Conservation (phyloP, 30 jellyfish, hydroid and myxozoan genomes). For the Rhopilema esculentum region DNA sequence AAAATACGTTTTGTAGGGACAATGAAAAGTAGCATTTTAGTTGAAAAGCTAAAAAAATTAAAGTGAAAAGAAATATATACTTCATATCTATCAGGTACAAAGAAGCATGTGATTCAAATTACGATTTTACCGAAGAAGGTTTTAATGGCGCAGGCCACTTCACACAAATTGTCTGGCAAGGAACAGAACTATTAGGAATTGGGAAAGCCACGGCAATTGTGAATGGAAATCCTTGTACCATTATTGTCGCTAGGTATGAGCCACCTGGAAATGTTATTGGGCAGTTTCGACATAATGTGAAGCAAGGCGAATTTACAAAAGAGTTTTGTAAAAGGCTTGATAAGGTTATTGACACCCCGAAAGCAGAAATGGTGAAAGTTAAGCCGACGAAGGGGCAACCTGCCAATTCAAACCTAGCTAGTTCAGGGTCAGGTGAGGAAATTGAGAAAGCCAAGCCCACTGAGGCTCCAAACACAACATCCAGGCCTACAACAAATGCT, state of each 20-base stretch:
- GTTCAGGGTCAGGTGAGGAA: neutral
- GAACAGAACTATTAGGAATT: conserved; percentile 65
- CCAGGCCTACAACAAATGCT: neutral
- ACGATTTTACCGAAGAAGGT: conserved; percentile 67
- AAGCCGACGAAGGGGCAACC: neutral
- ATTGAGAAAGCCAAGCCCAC: neutral
- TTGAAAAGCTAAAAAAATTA: too few relatives aligned
- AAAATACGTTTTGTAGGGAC: too few relatives aligned
- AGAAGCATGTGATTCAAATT: conserved; percentile 62
- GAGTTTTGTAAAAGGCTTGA: conserved; percentile 62
- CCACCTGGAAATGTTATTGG: conserved; percentile 88
- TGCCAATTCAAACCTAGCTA: neutral
- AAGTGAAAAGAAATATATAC: too few relatives aligned
- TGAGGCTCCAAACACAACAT: neutral
- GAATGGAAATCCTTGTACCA: conserved; percentile 69
- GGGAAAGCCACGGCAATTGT: conserved; percentile 68
- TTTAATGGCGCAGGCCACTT: conserved; percentile 66
- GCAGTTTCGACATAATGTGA: conserved; percentile 63
- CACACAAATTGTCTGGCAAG: conserved; percentile 84
- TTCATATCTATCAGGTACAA: conserved; percentile 67
- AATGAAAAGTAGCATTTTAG: too few relatives aligned
- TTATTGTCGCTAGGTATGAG: conserved; percentile 77
- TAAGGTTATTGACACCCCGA: conserved; percentile 35
- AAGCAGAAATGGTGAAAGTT: conserved; percentile 11
- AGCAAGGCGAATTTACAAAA: conserved; percentile 68